Conservation (phyloP, 2,797 vertebrate genomes). For the Malurus leucopterus region DNA sequence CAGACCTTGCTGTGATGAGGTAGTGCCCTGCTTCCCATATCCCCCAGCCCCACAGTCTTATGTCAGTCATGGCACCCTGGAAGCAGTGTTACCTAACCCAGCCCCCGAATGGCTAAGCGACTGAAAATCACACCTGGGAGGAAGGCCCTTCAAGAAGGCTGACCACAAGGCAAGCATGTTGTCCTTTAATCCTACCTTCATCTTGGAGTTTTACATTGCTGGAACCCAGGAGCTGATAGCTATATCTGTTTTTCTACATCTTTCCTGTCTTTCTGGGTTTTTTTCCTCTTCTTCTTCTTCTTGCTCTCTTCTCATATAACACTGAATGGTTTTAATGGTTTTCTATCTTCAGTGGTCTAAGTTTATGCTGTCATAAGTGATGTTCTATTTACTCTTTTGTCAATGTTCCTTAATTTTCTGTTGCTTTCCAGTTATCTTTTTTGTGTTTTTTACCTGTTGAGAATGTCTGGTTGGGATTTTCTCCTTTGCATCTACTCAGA, state of each 20-base stretch:
- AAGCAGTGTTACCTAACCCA: neutral
- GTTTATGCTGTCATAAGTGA: neutral
- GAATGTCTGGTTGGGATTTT: neutral
- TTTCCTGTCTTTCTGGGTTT: neutral
- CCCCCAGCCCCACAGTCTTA: neutral
- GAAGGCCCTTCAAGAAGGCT: neutral
- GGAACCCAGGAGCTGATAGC: neutral
- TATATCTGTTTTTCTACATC: neutral
- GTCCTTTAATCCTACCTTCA: neutral
- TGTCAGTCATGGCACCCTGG: neutral
- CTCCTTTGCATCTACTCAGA: neutral
- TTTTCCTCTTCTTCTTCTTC: neutral
- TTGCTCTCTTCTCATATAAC: neutral
- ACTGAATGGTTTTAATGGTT: neutral
- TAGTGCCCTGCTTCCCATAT: too few relatives aligned
- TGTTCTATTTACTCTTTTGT: neutral
- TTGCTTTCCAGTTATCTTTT: neutral
- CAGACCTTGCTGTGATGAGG: too few relatives aligned
- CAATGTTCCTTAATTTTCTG: neutral
- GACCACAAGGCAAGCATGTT: neutral
- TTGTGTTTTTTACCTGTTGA: neutral
- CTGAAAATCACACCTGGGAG: neutral
- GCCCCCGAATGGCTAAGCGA: accelerated
- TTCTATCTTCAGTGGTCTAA: neutral
- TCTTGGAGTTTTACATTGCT: neutral